These are phyloP conservation scores for Solenodon paradoxus DNA, from an alignment of 2,113 vertebrate species.

Conservation along the genomic window DNA sequence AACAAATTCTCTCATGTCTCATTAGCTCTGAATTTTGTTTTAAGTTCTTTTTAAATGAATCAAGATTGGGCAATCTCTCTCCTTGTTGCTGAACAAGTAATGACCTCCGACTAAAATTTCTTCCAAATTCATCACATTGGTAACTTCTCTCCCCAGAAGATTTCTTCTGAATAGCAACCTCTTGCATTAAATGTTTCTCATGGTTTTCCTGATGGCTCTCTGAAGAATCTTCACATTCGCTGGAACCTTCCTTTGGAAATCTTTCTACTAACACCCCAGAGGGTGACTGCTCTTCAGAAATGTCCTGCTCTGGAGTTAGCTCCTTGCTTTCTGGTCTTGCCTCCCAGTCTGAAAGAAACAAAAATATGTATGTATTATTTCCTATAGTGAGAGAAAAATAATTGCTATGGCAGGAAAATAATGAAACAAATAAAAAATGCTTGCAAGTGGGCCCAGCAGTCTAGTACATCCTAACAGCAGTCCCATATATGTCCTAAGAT, in stretches of 20 bases:
- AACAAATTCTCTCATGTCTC: slow-evolving; percentile 62
- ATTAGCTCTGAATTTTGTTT: slow-evolving; percentile 50
- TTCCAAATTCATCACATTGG: slow-evolving; percentile 44
- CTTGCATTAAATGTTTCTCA: slow-evolving; percentile 39
- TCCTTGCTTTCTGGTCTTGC: slow-evolving; percentile 21
- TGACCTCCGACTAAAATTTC: slow-evolving; percentile 34
- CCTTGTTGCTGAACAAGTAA: slow-evolving; percentile 50
- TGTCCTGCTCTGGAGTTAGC: slow-evolving; percentile 6
- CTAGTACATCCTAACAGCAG: too few relatives aligned
- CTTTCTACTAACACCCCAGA: slow-evolving; percentile 41
- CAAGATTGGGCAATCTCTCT: background rate
- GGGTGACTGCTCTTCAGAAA: slow-evolving; percentile 31
- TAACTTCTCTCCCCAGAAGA: slow-evolving; percentile 45
- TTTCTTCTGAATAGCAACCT: slow-evolving; percentile 46
- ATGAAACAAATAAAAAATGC: background rate
- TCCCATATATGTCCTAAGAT: too few relatives aligned
- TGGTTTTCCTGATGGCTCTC: slow-evolving; percentile 37
- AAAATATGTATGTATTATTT: slow-evolving; percentile 9
- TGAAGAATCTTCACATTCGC: slow-evolving; percentile 23
- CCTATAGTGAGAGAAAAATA: background rate
- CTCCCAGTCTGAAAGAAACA: slow-evolving; percentile 55
- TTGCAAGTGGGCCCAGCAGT: too few relatives aligned
- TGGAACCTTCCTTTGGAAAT: slow-evolving; percentile 50
- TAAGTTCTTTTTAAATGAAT: slow-evolving; percentile 61
- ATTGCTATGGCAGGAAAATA: background rate